Evolutionary conservation across 2,113 vertebrate species (phyloP).

Genomic region (Gadus macrocephalus): DNA sequence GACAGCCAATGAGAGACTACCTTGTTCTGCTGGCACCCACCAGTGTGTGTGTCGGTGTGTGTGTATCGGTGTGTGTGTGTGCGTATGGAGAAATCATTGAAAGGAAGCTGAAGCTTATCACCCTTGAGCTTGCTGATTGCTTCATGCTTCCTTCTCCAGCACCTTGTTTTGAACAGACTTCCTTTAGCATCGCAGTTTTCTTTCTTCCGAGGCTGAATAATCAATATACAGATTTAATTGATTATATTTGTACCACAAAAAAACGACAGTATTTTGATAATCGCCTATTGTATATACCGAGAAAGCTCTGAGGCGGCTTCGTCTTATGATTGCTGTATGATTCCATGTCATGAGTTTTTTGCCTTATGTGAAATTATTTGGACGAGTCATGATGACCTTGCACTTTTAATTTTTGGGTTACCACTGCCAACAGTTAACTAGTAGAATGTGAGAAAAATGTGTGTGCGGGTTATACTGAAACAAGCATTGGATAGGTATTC

Average conservation of each 20-base stretch:
- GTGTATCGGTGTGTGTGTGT: not conserved
- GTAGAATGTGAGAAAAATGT: not conserved
- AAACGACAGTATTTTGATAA: constrained; percentile 69
- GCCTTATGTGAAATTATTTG: constrained; percentile 63
- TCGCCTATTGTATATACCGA: constrained; percentile 49
- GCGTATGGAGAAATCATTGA: too few species aligned
- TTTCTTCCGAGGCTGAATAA: constrained; percentile 40
- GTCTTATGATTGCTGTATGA: constrained; percentile 33
- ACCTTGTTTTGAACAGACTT: not conserved
- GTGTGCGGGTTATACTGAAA: not conserved
- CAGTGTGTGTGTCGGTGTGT: not conserved
- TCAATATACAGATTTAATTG: constrained; percentile 31
- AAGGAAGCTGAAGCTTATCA: too few species aligned
- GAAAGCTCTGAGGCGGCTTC: constrained; percentile 26
- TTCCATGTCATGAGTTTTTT: constrained; percentile 50
- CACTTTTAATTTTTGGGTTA: constrained; percentile 23
- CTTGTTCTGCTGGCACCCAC: too few species aligned
- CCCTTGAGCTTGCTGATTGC: not conserved
- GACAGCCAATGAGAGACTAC: constrained; percentile 65
- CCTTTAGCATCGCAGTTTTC: constrained; percentile 2
- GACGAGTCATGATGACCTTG: constrained; percentile 17
- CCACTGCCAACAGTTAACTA: not conserved
- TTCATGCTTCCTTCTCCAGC: constrained; percentile 1
- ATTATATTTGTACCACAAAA: constrained; percentile 62
- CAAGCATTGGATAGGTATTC: not conserved